Evolutionary conservation across 2,113 vertebrate genomes (phyloP), one percentile per base, ranked within the genome.

Genomic region (Phrynosoma platyrhinos): DNA sequence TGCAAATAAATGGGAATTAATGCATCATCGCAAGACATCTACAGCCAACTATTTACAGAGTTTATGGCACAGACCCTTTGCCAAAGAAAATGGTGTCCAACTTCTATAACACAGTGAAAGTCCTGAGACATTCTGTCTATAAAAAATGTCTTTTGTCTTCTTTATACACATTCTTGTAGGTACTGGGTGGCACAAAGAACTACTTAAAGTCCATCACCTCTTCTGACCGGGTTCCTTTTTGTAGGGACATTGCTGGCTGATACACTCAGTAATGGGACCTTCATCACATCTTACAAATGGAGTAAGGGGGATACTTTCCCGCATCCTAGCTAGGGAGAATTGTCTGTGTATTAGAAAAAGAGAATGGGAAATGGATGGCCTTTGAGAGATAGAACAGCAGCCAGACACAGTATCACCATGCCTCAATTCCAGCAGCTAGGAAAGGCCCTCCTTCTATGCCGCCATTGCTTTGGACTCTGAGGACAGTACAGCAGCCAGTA

Each of bases 1-100:
- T 9, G 68, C 80, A 83, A 83, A 88, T 88, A 88, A 88, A 88
- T 10, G 32, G 87, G 81, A 68, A 88, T 88, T 83, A 88, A 77
- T 88, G 81, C 80, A 82, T 64, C 72, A 47, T 55, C n/a, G 14
- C 62, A 52, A 79, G 58, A 82, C 40, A 32, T 32, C 40, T 36
- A 25, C 58, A 83, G 23, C 52, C 55, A 53, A n/a, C 52, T 58
- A 77, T 52, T 77, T 69, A n/a, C 42, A 88, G 18, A 2, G 6
- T 32, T 68, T 86, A 42, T 18, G 42, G n/a, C n/a, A 36, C 53
- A 40, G 53, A 21, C 23, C 13, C 23, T 76, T 77, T 68, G n/a
- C 47, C 42, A 53, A 47, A 55, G n/a, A 52, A 64, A 8, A 52
- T 52, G 7, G 55, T 36, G 47, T 87, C 71, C 71, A 20, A 52